Base-by-base conservation (phyloP, 2,113 vertebrate genomes). In the Nerophis ophidion region DNA sequence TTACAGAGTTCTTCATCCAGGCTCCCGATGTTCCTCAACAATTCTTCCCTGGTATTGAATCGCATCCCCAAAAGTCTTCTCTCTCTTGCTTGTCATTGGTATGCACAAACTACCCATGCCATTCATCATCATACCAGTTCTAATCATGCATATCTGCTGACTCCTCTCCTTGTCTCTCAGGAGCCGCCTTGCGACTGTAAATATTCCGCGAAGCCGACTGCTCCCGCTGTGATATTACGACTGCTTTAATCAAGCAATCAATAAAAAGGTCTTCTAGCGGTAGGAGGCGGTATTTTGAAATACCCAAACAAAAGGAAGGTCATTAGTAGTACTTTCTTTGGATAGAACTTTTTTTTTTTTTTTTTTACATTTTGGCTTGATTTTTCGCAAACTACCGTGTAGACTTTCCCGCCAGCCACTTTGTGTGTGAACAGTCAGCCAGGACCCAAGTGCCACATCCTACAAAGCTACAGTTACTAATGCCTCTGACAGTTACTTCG, bases 241-340 rank as follows among this genome's bases (percentile, higher is more conserved):
- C 36, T 19, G 51, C 66, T 62, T 35, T 68, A 73, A 67, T 75
- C 64, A 75, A 70, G 64, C 42, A 55, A 68, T 66, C 35, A 40
- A 48, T 73, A 63, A 45, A 17, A 62, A 61, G 60, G 42, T 59
- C 51, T 58, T 38, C 60, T 58, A 42, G 47, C 66, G 40, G 40
- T 44, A 5, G 40, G 40, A 57, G 74, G 53, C 47, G 68, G 52
- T 54, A 13, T 61, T 55, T 61, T 71, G 60, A 52, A 53, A 45
- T 60, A 56, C 48, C 51, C 53, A 65, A 49, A 60, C 8, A 44
- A 34, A 59, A 40, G 42, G 10, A 36, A 13, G 38, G 14, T 15
- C 51, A 65, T 63, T 36, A 65, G 62, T 14, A 60, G 47, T 26
- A 63, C 9, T 7, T 48, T 56, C 13, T 58, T 48, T 49, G 46